Percentiles rank a stretch among this genome's conserved stretches.
phyloP scores from a whole-genome alignment of 2,797 vertebrate species.

The Galagoides demidoff region DNA sequence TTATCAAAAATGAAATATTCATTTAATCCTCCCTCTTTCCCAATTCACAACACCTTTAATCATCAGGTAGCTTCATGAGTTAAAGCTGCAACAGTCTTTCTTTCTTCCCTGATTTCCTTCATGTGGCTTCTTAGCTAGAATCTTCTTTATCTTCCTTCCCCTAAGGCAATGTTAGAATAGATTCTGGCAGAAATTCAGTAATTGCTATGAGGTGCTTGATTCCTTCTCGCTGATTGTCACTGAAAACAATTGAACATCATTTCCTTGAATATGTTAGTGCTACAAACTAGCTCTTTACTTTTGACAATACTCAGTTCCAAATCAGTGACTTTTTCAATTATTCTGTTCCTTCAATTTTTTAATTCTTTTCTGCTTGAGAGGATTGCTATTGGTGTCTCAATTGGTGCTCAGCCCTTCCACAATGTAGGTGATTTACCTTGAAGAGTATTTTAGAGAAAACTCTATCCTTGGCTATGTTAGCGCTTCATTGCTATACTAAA shows the following conservation, averaged over 20 bases:
- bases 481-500: slow-evolving; percentile 17
- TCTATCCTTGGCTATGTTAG: neutral
- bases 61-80: neutral
- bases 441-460: slow-evolving; percentile 60
- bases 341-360: slow-evolving; percentile 72
- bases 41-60: slow-evolving; percentile 34
- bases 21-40: neutral
- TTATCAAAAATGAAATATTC: neutral
- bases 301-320: slow-evolving; percentile 71
- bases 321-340: slow-evolving; percentile 79
- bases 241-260: slow-evolving; percentile 77
- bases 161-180: slow-evolving; percentile 65
- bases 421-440: slow-evolving; percentile 48
- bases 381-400: slow-evolving; percentile 62
- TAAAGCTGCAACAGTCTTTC: neutral
- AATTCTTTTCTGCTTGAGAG: slow-evolving; percentile 73
- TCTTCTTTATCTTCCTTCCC: slow-evolving; percentile 55
- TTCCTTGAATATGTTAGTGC: slow-evolving; percentile 66
- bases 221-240: slow-evolving; percentile 61
- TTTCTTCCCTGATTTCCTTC: slow-evolving; percentile 52
- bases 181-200: slow-evolving; percentile 67
- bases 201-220: slow-evolving; percentile 67
- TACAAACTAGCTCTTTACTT: slow-evolving; percentile 70
- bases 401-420: slow-evolving; percentile 38
- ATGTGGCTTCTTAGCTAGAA: slow-evolving; percentile 59